A percentile compares a stretch with the other conserved stretches of the same genome.
phyloP scores from a whole-genome alignment of 2,888 invertebrate species.

The Leucoma salicis region DNA sequence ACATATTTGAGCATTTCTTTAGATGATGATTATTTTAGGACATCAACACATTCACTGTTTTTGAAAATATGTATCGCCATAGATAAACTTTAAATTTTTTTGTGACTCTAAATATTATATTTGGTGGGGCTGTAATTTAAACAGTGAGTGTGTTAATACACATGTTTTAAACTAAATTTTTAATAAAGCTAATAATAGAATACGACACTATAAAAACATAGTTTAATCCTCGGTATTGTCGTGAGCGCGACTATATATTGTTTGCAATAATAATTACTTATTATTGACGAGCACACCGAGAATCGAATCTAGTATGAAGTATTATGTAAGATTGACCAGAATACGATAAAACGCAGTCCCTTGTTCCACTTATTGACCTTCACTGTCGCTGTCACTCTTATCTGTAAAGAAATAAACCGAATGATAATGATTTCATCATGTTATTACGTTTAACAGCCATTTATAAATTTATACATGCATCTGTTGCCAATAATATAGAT shows the following conservation, averaged over 20 bases:
- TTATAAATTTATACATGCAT: not conserved
- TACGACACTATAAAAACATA: conserved; percentile 53
- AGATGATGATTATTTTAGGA: conserved; percentile 62
- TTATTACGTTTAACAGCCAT: conserved; percentile 14
- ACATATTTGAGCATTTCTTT: conserved; percentile 77
- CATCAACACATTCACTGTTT: conserved; percentile 82
- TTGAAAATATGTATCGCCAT: conserved; percentile 27
- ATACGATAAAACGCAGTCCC: conserved; percentile 71
- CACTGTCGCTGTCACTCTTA: conserved; percentile 97
- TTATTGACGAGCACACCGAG: conserved; percentile 47
- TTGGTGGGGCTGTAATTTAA: conserved; percentile 72
- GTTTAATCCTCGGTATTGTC: conserved; percentile 31
- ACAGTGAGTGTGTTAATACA: conserved; percentile 82
- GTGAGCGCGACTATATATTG: conserved; percentile 12
- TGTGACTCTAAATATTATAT: conserved; percentile 52
- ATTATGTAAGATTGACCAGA: conserved; percentile 81
- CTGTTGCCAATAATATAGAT: too few relatives aligned
- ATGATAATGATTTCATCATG: conserved; percentile 28
- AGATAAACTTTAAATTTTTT: conserved; percentile 32
- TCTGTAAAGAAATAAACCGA: conserved; percentile 83
- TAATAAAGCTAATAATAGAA: conserved; percentile 72
- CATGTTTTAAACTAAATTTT: conserved; percentile 52
- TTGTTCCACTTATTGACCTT: conserved; percentile 88
- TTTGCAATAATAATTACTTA: conserved; percentile 22
- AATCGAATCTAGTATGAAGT: conserved; percentile 67